phyloP scores from a whole-genome alignment of 2,888 invertebrate species.

The Saturnia japonica region DNA sequence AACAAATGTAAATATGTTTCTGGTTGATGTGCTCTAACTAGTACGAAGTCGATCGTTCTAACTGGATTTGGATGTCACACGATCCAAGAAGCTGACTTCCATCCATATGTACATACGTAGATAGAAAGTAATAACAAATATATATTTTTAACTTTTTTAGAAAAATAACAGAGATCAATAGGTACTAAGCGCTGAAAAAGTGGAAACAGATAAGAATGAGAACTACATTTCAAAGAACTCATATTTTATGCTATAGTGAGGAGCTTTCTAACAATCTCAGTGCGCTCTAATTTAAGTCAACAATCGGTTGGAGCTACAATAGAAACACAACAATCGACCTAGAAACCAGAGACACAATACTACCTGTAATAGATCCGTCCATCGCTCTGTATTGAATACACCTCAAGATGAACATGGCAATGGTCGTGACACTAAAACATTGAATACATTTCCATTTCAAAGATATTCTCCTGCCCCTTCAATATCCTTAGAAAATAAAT shows the following conservation, averaged over 20 bases:
- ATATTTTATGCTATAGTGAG: background rate
- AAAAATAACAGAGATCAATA: background rate
- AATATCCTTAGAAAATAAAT: background rate
- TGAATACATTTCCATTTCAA: background rate
- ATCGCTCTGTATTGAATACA: background rate
- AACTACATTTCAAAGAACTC: background rate
- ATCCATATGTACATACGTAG: background rate
- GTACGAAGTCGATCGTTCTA: too few relatives aligned
- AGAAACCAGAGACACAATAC: slow-evolving; percentile 1
- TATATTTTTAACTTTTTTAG: too few relatives aligned
- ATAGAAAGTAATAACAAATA: background rate
- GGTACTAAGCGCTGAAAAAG: background rate
- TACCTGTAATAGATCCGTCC: background rate
- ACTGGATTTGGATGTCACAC: background rate
- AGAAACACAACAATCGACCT: background rate
- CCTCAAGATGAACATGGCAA: background rate
- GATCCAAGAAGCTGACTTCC: background rate
- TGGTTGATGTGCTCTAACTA: background rate
- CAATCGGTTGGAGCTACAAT: background rate
- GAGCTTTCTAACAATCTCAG: background rate
- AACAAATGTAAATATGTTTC: background rate
- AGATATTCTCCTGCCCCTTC: too few relatives aligned
- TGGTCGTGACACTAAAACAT: background rate
- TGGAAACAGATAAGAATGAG: background rate
- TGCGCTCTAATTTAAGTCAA: background rate